phyloP scores from a whole-genome alignment of 1,140 invertebrate genomes.

The Medauroidea extradentata region DNA sequence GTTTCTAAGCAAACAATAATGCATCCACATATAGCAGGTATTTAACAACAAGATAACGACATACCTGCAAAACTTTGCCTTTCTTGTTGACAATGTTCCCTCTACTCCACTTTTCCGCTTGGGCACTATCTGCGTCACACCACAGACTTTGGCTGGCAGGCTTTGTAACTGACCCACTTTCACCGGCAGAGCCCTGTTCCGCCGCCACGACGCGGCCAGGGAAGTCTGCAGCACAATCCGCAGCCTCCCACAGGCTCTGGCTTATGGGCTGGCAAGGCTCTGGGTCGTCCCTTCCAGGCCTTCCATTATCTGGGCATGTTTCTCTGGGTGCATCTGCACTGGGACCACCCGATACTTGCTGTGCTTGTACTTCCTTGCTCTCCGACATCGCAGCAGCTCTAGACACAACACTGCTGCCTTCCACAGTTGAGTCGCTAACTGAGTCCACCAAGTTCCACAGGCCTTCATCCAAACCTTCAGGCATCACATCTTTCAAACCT shows the following conservation, averaged over 20 bases:
- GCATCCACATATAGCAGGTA: too few relatives aligned
- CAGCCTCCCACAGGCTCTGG: neutral
- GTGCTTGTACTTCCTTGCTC: too few relatives aligned
- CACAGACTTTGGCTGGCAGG: slow-evolving; percentile 1
- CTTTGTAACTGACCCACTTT: slow-evolving; percentile 20
- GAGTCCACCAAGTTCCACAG: too few relatives aligned
- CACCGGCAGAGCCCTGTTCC: slow-evolving; percentile 41
- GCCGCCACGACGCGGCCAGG: slow-evolving; percentile 39
- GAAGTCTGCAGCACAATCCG: slow-evolving; percentile 19
- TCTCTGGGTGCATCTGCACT: too few relatives aligned
- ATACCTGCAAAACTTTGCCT: slow-evolving; percentile 21
- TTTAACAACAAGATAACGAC: slow-evolving; percentile 9
- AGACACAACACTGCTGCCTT: too few relatives aligned
- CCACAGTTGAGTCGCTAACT: too few relatives aligned
- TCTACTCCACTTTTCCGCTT: slow-evolving; percentile 41
- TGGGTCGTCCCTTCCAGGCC: neutral
- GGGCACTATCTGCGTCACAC: neutral
- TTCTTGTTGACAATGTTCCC: slow-evolving; percentile 37
- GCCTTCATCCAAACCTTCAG: too few relatives aligned
- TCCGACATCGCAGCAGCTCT: too few relatives aligned
- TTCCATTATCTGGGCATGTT: too few relatives aligned
- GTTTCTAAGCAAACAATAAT: too few relatives aligned
- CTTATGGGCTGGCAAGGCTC: slow-evolving; percentile 4
- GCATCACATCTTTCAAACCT: too few relatives aligned
- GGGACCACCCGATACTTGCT: too few relatives aligned